These are phyloP conservation scores for Hephaestus fuliginosus DNA, from an alignment of 2,797 vertebrate genomes.

Conservation along the genomic window DNA sequence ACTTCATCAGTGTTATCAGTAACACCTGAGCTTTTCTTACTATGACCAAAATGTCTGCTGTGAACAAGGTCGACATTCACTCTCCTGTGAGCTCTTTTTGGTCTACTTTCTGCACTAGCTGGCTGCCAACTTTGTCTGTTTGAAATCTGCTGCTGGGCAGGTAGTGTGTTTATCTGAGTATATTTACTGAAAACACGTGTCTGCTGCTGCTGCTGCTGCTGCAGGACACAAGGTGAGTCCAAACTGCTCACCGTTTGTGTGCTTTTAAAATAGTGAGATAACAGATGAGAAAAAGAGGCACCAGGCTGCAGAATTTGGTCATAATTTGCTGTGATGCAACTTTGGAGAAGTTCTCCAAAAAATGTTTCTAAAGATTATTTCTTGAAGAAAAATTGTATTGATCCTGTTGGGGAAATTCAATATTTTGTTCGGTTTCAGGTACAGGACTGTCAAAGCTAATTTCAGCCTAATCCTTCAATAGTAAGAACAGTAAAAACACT, in stretches of 20 bases:
- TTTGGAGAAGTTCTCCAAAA: neutral
- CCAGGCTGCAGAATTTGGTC: neutral
- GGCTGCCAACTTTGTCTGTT: neutral
- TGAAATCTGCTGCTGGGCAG: neutral
- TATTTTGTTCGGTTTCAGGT: neutral
- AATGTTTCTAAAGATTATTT: neutral
- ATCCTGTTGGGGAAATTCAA: too few species aligned
- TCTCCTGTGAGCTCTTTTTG: neutral
- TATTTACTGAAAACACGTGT: constrained; percentile 12
- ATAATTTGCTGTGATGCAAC: neutral
- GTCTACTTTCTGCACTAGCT: neutral
- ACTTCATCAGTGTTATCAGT: neutral
- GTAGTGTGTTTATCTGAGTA: neutral
- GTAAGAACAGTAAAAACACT: neutral
- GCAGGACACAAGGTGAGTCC: neutral
- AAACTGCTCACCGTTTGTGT: neutral
- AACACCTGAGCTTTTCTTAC: neutral
- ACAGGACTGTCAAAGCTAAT: neutral
- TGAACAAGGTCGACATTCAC: neutral
- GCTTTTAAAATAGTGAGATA: neutral
- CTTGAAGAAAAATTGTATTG: too few species aligned
- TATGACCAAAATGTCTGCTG: neutral
- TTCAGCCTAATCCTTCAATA: neutral
- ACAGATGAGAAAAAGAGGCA: neutral
- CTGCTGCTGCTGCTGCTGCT: neutral